Evolutionary conservation across 2,113 vertebrate species (phyloP).

Genomic region (Phoxinus phoxinus): DNA sequence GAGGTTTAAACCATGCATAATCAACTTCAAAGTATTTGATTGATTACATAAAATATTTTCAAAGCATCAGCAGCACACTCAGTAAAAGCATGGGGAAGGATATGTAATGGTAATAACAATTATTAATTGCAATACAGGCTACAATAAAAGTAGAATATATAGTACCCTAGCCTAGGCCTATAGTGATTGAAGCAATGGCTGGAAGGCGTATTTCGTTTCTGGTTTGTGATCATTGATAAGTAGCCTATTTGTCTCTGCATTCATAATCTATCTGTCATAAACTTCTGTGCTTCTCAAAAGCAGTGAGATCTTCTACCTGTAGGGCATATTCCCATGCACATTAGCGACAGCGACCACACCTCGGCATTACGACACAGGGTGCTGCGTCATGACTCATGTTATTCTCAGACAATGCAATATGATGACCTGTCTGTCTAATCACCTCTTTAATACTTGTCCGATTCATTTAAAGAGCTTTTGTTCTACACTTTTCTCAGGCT

Average conservation of each 20-base stretch:
- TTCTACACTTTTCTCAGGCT: neutral
- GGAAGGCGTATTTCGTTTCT: neutral
- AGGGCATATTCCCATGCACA: constrained; percentile 16
- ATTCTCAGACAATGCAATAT: neutral
- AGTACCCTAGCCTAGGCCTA: too few relatives aligned
- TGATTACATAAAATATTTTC: neutral
- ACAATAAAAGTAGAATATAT: neutral
- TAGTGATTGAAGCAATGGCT: too few relatives aligned
- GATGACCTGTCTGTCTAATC: neutral
- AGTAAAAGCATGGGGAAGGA: neutral
- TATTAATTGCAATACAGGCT: neutral
- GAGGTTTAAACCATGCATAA: neutral
- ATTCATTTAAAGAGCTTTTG: neutral
- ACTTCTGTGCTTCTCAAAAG: neutral
- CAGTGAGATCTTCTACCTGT: constrained; percentile 29
- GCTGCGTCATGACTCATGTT: constrained; percentile 30
- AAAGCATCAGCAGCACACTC: neutral
- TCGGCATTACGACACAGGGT: neutral
- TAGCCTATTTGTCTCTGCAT: neutral
- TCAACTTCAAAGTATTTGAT: neutral
- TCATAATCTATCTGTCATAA: neutral
- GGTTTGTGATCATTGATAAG: neutral
- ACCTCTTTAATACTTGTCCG: neutral
- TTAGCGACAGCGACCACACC: neutral
- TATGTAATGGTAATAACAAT: neutral